Percentiles rank a stretch among this genome's conserved stretches.
phyloP scores from a whole-genome alignment of 1,140 invertebrate species.

The Drosophila punjabiensis region DNA sequence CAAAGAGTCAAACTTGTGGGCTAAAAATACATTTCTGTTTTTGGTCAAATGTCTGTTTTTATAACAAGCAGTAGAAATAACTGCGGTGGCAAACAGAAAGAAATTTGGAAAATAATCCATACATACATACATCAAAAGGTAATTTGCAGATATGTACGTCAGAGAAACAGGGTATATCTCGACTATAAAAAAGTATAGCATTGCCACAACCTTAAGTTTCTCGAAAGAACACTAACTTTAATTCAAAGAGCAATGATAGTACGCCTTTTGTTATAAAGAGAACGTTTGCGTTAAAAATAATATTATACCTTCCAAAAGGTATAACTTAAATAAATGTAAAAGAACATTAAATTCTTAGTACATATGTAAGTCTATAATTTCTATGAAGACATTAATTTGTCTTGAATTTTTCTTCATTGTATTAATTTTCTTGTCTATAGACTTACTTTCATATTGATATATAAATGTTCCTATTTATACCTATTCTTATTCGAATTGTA shows the following conservation, averaged over 20 bases:
- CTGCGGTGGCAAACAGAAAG: constrained; percentile 4
- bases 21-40: constrained; percentile 43
- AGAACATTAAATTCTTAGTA: neutral
- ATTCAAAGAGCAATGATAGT: neutral
- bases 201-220: neutral
- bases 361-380: neutral
- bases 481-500: constrained; percentile 51
- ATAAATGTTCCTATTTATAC: constrained; percentile 9
- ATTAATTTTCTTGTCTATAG: neutral
- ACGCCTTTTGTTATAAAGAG: neutral
- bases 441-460: neutral
- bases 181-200: neutral
- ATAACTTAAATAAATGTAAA: neutral
- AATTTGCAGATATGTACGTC: neutral
- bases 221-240: too few species aligned
- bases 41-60: constrained; percentile 32
- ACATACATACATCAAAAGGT: neutral
- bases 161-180: neutral
- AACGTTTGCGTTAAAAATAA: neutral
- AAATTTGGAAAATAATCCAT: constrained; percentile 11
- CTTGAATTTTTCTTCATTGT: neutral
- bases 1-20: constrained; percentile 28
- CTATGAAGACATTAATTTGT: neutral
- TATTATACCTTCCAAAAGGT: neutral
- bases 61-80: constrained; percentile 5